phyloP scores from a whole-genome alignment of 2,888 invertebrate species.

The Netelia fuscicornis region DNA sequence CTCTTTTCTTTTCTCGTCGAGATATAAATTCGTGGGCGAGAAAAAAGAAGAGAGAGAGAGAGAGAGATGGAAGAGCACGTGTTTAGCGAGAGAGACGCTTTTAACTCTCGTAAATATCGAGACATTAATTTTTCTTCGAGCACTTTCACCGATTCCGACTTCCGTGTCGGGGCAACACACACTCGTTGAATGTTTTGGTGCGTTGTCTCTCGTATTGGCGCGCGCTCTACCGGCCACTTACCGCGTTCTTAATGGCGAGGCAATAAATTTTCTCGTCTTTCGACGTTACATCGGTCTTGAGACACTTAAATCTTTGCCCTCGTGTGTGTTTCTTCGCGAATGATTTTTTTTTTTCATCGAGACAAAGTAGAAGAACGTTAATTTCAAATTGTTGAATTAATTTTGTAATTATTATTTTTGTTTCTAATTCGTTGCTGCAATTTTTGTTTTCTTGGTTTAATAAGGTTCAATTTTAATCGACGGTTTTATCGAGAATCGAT shows the following conservation, averaged over 20 bases:
- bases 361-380: no score
- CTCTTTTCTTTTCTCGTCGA: not conserved
- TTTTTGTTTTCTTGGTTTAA: conserved; percentile 1
- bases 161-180: conserved; percentile 45
- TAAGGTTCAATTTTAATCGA: not conserved
- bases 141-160: conserved; percentile 66
- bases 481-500: not conserved
- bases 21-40: conserved; percentile 10
- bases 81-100: conserved; percentile 47
- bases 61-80: conserved; percentile 22
- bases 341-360: conserved; percentile 19
- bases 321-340: conserved; percentile 13
- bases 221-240: conserved; percentile 54
- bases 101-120: conserved; percentile 66
- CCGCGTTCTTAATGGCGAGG: conserved; percentile 64
- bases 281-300: conserved; percentile 57
- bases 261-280: conserved; percentile 61
- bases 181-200: not conserved
- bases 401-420: no score
- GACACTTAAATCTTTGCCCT: conserved; percentile 62
- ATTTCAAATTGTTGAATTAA: no score
- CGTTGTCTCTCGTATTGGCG: conserved; percentile 9
- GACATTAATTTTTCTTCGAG: conserved; percentile 65
- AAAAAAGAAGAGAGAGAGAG: not conserved
- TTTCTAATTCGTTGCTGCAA: no score